Evolutionary conservation across 2,888 invertebrate species (phyloP).

Genomic region (Drosophila kanekoi): DNA sequence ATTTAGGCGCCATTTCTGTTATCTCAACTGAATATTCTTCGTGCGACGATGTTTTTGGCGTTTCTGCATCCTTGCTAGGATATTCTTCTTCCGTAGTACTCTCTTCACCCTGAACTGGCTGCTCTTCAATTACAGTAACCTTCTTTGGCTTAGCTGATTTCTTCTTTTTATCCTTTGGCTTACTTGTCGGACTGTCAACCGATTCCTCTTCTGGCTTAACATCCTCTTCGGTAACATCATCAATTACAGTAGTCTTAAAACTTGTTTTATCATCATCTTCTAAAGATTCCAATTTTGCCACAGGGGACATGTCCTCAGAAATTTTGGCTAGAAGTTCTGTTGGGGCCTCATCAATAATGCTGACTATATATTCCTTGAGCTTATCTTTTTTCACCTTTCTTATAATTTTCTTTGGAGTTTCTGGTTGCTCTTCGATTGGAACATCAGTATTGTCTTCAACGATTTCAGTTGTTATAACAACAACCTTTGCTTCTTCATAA

Average conservation of each 20-base stretch:
- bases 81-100: slow-evolving; percentile 78
- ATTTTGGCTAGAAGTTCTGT: slow-evolving; percentile 56
- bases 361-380: slow-evolving; percentile 78
- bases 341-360: slow-evolving; percentile 78
- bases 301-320: slow-evolving; percentile 45
- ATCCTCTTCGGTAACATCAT: slow-evolving; percentile 83
- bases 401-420: slow-evolving; percentile 68
- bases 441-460: slow-evolving; percentile 62
- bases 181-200: slow-evolving; percentile 2
- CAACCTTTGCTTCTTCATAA: slow-evolving; percentile 83
- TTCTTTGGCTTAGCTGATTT: slow-evolving; percentile 58
- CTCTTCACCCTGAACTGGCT: slow-evolving; percentile 20
- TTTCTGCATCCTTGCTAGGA: slow-evolving; percentile 77
- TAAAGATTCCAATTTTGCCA: slow-evolving; percentile 30
- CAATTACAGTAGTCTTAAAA: slow-evolving; percentile 79
- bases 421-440: slow-evolving; percentile 70
- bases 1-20: slow-evolving; percentile 62
- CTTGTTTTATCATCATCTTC: slow-evolving; percentile 44
- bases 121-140: slow-evolving; percentile 45
- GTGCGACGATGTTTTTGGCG: slow-evolving; percentile 77
- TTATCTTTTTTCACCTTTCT: slow-evolving; percentile 78
- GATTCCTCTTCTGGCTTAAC: slow-evolving; percentile 84
- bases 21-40: slow-evolving; percentile 72
- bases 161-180: slow-evolving; percentile 76
- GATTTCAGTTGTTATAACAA: slow-evolving; percentile 82